Percentiles rank a stretch among this genome's conserved stretches.
Conservation (phyloP, 2,888 invertebrate genomes). For the Heteromurus nitidus region DNA sequence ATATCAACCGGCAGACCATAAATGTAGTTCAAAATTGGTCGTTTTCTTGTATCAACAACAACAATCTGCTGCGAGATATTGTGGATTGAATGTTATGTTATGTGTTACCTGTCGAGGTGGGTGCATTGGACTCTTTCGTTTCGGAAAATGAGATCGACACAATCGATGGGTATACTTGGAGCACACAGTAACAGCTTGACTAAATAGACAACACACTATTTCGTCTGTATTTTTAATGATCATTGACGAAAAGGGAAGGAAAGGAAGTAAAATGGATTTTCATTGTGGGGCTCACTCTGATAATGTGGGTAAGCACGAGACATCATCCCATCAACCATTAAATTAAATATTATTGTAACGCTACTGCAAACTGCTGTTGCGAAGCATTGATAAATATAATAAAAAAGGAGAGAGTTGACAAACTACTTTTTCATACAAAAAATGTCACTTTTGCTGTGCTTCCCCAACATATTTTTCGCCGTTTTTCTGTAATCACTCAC, state of each 20-base stretch:
- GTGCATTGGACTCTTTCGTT: constrained; percentile 33
- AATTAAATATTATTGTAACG: background rate
- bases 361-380: background rate
- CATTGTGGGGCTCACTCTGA: background rate
- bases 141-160: constrained; percentile 25
- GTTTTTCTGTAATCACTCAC: background rate
- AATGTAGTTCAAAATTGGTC: constrained; percentile 23
- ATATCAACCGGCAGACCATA: background rate
- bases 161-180: constrained; percentile 7
- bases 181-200: background rate
- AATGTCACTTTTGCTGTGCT: constrained; percentile 19
- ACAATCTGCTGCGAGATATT: too few relatives aligned
- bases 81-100: too few relatives aligned
- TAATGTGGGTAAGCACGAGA: constrained; percentile 6
- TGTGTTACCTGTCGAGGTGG: too few relatives aligned
- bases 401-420: constrained; percentile 45
- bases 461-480: constrained; percentile 16
- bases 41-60: background rate
- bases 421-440: constrained; percentile 20
- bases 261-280: background rate
- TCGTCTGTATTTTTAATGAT: background rate
- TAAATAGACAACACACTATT: too few relatives aligned
- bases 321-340: background rate
- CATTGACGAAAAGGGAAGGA: constrained; percentile 3
- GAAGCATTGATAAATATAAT: background rate